phyloP scores from a whole-genome alignment of 1,140 invertebrate species.

The Acromyrmex echinatior region DNA sequence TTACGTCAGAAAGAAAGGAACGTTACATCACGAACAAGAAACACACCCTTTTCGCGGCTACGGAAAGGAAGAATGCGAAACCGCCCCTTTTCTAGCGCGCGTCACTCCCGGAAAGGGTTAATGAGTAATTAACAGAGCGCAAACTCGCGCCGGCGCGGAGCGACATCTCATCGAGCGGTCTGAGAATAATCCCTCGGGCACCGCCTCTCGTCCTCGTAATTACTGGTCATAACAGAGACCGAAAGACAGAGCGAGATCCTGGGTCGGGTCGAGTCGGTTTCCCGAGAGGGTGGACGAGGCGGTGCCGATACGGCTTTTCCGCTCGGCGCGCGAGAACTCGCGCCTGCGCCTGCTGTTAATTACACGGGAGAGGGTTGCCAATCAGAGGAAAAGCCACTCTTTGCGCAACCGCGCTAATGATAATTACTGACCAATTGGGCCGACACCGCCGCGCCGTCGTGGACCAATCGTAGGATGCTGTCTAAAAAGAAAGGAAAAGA shows the following conservation, averaged over 20 bases:
- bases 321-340: conserved; percentile 74
- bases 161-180: conserved; percentile 3
- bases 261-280: conserved; percentile 54
- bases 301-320: conserved; percentile 62
- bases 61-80: background rate
- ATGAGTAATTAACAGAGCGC: conserved; percentile 82
- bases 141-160: conserved; percentile 72
- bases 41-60: conserved; percentile 34
- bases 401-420: conserved; percentile 83
- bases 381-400: conserved; percentile 76
- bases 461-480: conserved; percentile 72
- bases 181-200: conserved; percentile 48
- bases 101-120: conserved; percentile 77
- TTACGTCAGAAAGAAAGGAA: background rate
- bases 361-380: conserved; percentile 81
- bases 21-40: background rate
- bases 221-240: conserved; percentile 75
- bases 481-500: conserved; percentile 20
- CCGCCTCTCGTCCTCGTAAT: conserved; percentile 78
- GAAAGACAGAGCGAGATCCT: conserved; percentile 68
- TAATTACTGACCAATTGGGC: conserved; percentile 82
- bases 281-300: conserved; percentile 56
- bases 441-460: conserved; percentile 55
- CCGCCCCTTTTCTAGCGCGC: conserved; percentile 64
- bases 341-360: conserved; percentile 80